Base-by-base conservation (phyloP, 2,888 invertebrate genomes). In the Iphiclides podalirius region DNA sequence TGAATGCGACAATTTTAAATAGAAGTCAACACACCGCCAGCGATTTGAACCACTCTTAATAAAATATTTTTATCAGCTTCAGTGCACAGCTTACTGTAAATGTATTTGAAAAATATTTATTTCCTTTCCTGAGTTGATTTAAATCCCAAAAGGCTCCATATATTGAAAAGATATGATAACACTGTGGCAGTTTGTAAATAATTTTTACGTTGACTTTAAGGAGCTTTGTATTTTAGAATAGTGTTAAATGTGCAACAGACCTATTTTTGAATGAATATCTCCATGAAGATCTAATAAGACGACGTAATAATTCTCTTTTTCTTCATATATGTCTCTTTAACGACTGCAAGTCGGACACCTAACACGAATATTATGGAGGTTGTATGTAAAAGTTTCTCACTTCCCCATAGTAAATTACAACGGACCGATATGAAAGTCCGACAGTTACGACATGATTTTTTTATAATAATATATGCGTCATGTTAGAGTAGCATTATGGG, bases 61-160 rank as follows among this genome's bases (percentile, higher is more conserved):
- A 67, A 70, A 67, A 66, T 60, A 70, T 75, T 75, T 67, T 67
- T 63, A 69, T 66, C 64, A 68, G 72, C 69, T 61, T 65, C 64
- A 65, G 54, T 66, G 67, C 70, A 67, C 70, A 65, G 58, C 57
- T 34, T 17, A 14, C 34, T 17, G 34, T 35, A 36, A 47, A 39
- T 45, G 16, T 44, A 38, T 41, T 45, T 45, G 8, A 41, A 17
- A 39, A 34, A 41, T 45, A 43, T 14, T 35, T 13, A 36, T 35
- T 28, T 12, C 11, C 31, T 31, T 31, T 2, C 8, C 36, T 36
- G 13, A n/a, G 1, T 36, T 8, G 9, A 36, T 36, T 36, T 14
- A 6, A 6, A 31, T 12, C 31, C 9, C 31, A 11, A 31, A 11
- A 12, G 2, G 2, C 9, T 31, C 1, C n/a, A 31, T 31, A 11